phyloP scores from a whole-genome alignment of 2,888 invertebrate genomes.

The Sesia bembeciformis region DNA sequence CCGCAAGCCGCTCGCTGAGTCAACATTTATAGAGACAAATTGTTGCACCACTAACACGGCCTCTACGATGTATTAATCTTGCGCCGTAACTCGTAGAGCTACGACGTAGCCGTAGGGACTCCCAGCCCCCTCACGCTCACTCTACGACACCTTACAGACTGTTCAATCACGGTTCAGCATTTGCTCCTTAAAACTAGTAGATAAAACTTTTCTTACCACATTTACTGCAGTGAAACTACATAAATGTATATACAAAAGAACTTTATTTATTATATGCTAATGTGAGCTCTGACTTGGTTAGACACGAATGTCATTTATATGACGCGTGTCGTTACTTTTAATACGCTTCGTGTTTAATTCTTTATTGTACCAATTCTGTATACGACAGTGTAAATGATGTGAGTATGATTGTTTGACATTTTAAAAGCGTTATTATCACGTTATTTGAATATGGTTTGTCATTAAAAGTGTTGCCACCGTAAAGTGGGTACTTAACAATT shows the following conservation, averaged over 20 bases:
- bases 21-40: slow-evolving; percentile 75
- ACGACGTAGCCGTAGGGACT: slow-evolving; percentile 26
- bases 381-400: slow-evolving; percentile 15
- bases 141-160: slow-evolving; percentile 14
- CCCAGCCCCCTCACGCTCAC: slow-evolving; percentile 5
- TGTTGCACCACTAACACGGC: slow-evolving; percentile 65
- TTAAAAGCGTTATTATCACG: not conserved
- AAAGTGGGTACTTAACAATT: not conserved
- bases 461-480: not conserved
- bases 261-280: slow-evolving; percentile 31
- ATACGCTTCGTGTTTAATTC: slow-evolving; percentile 12
- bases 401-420: slow-evolving; percentile 10
- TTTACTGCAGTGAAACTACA: too few relatives aligned
- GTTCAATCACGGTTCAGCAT: not conserved
- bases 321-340: slow-evolving; percentile 36
- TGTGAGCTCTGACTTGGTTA: slow-evolving; percentile 25
- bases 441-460: not conserved
- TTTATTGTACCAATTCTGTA: slow-evolving; percentile 13
- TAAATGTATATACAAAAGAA: slow-evolving; percentile 3
- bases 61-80: slow-evolving; percentile 70
- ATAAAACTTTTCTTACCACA: too few relatives aligned
- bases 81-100: slow-evolving; percentile 36
- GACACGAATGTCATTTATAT: slow-evolving; percentile 39
- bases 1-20: slow-evolving; percentile 62
- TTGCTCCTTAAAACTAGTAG: too few relatives aligned